phyloP scores from a whole-genome alignment of 2,888 invertebrate species.

The Euplagia quadripunctaria region DNA sequence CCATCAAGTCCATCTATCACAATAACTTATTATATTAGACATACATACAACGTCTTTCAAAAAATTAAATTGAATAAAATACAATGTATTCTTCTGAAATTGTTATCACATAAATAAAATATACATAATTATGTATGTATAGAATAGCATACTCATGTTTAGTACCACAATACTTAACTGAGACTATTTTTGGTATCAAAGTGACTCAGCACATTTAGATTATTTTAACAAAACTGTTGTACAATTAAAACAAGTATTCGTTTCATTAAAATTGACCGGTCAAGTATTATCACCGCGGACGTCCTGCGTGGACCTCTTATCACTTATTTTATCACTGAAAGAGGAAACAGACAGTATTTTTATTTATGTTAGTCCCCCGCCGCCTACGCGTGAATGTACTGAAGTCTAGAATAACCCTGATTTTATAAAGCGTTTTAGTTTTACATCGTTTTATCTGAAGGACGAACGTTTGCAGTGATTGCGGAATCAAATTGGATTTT shows the following conservation, averaged over 20 bases:
- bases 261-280: constrained; percentile 73
- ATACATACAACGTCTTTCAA: too few relatives aligned
- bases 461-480: constrained; percentile 60
- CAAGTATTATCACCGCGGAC: constrained; percentile 78
- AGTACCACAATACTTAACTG: neutral
- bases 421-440: constrained; percentile 66
- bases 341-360: constrained; percentile 83
- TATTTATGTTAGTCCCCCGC: constrained; percentile 74
- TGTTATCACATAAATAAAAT: too few relatives aligned
- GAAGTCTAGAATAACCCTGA: constrained; percentile 71
- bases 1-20: too few relatives aligned
- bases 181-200: constrained; percentile 43
- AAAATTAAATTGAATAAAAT: too few relatives aligned
- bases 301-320: constrained; percentile 71
- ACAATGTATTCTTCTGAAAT: too few relatives aligned
- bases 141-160: neutral
- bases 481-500: constrained; percentile 8
- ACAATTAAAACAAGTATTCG: constrained; percentile 55
- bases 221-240: constrained; percentile 36
- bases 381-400: constrained; percentile 61
- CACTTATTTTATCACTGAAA: constrained; percentile 69
- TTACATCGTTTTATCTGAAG: constrained; percentile 53
- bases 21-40: too few relatives aligned
- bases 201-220: constrained; percentile 41
- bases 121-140: neutral